Conservation (phyloP, 2,113 vertebrate genomes). For the Prietella phreatophila region DNA sequence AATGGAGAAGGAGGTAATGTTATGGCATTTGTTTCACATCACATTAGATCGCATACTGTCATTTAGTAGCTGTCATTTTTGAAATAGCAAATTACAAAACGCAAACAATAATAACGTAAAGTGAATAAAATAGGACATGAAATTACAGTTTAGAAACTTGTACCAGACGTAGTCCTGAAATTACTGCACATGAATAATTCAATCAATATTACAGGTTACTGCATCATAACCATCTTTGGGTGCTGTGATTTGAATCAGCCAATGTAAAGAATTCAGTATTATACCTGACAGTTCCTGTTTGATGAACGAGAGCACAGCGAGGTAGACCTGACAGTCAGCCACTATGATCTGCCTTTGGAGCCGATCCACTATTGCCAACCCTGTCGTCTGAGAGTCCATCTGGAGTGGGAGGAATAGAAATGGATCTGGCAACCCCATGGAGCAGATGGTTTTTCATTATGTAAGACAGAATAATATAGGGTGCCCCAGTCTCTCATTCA, state of each 20-base stretch:
- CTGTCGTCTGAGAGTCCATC: slow-evolving; percentile 87
- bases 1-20: slow-evolving; percentile 17
- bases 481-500: not conserved
- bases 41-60: not conserved
- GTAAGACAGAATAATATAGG: not conserved
- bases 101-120: not conserved
- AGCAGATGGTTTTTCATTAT: slow-evolving; percentile 19
- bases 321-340: slow-evolving; percentile 96
- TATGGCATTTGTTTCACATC: not conserved
- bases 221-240: not conserved
- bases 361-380: slow-evolving; percentile 84
- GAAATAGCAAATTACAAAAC: not conserved
- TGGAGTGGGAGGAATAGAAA: slow-evolving; percentile 59
- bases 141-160: not conserved
- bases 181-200: not conserved
- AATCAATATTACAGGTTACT: not conserved
- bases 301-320: slow-evolving; percentile 94
- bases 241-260: not conserved
- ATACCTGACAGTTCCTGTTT: slow-evolving; percentile 96
- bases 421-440: slow-evolving; percentile 24
- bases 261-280: not conserved
- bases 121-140: not conserved
- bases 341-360: slow-evolving; percentile 97
- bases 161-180: not conserved
- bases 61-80: not conserved